Evolutionary conservation across 2,888 invertebrate species (phyloP), one percentile per base, ranked within the genome.

Genomic region (Ametastegia equiseti): DNA sequence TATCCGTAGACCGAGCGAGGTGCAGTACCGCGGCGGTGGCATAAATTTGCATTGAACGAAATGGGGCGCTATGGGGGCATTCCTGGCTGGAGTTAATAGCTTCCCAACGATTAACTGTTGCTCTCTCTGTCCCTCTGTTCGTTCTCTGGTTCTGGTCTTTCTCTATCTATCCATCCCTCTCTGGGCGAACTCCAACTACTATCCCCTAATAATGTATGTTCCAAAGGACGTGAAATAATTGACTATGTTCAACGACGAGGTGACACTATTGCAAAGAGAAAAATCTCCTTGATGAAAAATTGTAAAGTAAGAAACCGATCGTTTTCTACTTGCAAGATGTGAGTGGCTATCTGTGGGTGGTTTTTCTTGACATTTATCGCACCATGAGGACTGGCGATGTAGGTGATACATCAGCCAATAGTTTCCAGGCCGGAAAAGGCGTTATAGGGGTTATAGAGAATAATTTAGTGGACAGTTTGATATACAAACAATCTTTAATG

Each of bases 401-500:
- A 15, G 67, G 45, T 54, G 45, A 60, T 78, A 57, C 50, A 67
- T 82, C 83, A 89, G 88, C 88, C 90, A 90, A 91, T 90, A 90
- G 90, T 90, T 90, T 89, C 86, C 86, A 88, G 85, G 87, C 88
- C 86, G 83, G 86, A 84, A 86, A 90, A 89, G 89, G 89, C 89
- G 88, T 88, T 87, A 88, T 84, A 86, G 88, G 89, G 88, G 90
- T 89, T 90, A 88, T 88, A 88, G 90, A 88, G 89, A 91, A 93
- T 93, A 93, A 93, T 93, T 93, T 93, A 93, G 92, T 93, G 93
- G 93, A 93, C 93, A 92, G 92, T 93, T 93, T 93, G 93, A 93
- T 93, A 93, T 93, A 93, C 93, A 93, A 93, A 93, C 93, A 93
- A 93, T 93, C 93, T 93, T 93, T 93, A 94, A 94, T 94, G 94